phyloP scores from a whole-genome alignment of 2,888 invertebrate species.

The Taenaris catops region DNA sequence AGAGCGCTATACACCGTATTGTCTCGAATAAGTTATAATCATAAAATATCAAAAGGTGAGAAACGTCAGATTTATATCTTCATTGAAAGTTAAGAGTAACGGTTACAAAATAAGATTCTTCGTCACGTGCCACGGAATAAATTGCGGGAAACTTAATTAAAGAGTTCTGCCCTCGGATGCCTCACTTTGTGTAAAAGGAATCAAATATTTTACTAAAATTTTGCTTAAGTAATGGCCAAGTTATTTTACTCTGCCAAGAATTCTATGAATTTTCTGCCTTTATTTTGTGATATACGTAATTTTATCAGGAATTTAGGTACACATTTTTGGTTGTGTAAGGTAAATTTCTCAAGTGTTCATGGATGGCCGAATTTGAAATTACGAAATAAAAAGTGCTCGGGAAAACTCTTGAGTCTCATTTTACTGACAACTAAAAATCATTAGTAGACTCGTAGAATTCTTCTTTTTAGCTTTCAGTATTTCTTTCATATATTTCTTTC shows the following conservation, averaged over 20 bases:
- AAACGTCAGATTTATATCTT: not conserved
- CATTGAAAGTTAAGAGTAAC: constrained; percentile 6
- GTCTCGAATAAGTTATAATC: too few relatives aligned
- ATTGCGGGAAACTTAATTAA: constrained; percentile 56
- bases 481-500: too few relatives aligned
- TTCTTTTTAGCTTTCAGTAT: too few relatives aligned
- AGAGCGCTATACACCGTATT: too few relatives aligned
- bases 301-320: not conserved
- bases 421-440: too few relatives aligned
- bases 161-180: constrained; percentile 32
- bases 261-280: constrained; percentile 1
- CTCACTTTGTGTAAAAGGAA: constrained; percentile 26
- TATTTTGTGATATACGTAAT: too few relatives aligned
- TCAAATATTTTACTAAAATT: constrained; percentile 19
- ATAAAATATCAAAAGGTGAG: too few relatives aligned
- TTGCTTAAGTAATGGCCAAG: constrained; percentile 10
- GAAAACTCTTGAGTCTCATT: too few relatives aligned
- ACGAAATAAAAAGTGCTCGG: too few relatives aligned
- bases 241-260: constrained; percentile 13
- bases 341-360: too few relatives aligned
- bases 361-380: too few relatives aligned
- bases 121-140: constrained; percentile 54
- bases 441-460: too few relatives aligned
- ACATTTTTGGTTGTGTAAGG: not conserved
- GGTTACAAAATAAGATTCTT: constrained; percentile 14